These are phyloP conservation scores for Tryphoninae sp. DNA, from an alignment of 2,888 invertebrate genomes.

Conservation along the genomic window DNA sequence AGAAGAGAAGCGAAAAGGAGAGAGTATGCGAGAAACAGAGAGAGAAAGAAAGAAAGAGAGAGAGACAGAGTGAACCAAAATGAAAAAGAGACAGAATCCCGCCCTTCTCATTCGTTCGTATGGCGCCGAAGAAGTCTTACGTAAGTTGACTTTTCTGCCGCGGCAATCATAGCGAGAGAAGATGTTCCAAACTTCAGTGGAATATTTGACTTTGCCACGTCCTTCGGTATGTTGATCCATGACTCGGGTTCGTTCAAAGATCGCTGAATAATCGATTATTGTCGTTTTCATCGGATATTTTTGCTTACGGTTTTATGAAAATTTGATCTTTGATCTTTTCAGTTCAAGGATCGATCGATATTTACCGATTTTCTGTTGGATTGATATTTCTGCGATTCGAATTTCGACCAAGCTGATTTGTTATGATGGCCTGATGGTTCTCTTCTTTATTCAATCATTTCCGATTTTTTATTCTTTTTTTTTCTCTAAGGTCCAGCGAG, in stretches of 20 bases:
- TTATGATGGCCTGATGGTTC: neutral
- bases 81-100: neutral
- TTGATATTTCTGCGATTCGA: neutral
- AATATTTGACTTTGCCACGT: conserved; percentile 22
- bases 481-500: neutral
- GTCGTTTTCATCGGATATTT: neutral
- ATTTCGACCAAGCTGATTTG: neutral
- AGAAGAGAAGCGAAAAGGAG: conserved; percentile 5
- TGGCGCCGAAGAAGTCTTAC: conserved; percentile 16
- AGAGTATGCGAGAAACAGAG: neutral
- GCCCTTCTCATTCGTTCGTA: conserved; percentile 16
- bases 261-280: conserved; percentile 2
- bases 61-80: conserved; percentile 17
- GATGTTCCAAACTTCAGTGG: neutral
- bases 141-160: conserved; percentile 40
- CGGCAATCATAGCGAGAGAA: conserved; percentile 24
- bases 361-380: neutral
- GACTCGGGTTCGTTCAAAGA: neutral
- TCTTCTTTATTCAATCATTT: neutral
- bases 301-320: neutral
- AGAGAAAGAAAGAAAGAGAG: neutral
- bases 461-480: neutral
- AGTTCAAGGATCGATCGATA: no score
- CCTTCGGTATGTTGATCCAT: neutral
- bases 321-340: no score